Percentiles rank a stretch among this genome's conserved stretches.
These are phyloP conservation scores for Ophion obscuratus DNA, from an alignment of 2,888 invertebrate species.

Conservation along the genomic window DNA sequence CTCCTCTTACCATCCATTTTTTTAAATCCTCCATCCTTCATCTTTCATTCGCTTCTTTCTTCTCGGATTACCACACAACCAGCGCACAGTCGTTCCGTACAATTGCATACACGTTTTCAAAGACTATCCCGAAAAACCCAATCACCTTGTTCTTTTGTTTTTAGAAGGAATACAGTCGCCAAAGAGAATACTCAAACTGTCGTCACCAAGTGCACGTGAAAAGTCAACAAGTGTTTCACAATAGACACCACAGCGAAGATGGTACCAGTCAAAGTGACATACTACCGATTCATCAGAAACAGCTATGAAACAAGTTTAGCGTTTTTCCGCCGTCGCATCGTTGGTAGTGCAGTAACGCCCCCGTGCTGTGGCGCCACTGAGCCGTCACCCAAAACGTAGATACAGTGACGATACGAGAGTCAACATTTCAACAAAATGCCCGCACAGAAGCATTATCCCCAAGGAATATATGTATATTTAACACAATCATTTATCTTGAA, in stretches of 20 bases:
- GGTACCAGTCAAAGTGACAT: not conserved
- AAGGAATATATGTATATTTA: constrained; percentile 77
- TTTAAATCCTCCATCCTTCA: not conserved
- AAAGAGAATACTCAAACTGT: constrained; percentile 22
- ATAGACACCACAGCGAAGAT: constrained; percentile 3
- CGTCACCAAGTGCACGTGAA: constrained; percentile 29
- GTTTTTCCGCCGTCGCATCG: not conserved
- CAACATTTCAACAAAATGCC: constrained; percentile 71
- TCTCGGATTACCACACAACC: not conserved
- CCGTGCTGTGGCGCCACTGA: constrained; percentile 41
- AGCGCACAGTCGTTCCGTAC: constrained; percentile 4
- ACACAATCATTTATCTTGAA: constrained; percentile 68
- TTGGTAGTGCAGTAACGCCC: not conserved
- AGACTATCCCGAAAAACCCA: not conserved
- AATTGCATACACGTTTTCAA: not conserved
- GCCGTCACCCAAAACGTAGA: constrained; percentile 9
- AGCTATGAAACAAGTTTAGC: constrained; percentile 20
- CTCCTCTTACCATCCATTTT: constrained; percentile 35
- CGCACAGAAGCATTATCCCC: constrained; percentile 82
- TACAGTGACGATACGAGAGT: constrained; percentile 14
- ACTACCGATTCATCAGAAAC: not conserved
- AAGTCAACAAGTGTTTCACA: not conserved
- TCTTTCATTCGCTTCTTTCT: not conserved
- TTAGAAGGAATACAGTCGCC: not conserved
- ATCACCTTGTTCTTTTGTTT: constrained; percentile 5